Conservation (phyloP, 1,140 invertebrate species). For the Asbolus verrucosus region DNA sequence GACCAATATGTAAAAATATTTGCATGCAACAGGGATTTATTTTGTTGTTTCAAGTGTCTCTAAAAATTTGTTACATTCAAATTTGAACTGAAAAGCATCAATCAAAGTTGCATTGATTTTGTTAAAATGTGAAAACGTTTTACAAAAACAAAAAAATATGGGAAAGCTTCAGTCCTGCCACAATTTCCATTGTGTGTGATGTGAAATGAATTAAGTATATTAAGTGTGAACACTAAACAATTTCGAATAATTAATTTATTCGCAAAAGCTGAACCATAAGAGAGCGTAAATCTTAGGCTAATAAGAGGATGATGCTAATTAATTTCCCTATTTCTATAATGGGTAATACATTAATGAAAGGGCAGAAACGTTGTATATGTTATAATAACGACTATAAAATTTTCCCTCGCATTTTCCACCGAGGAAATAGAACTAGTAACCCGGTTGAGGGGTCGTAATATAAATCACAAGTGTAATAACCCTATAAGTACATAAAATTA, state of each 20-base stretch:
- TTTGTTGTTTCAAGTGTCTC: constrained; percentile 6
- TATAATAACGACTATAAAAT: constrained; percentile 6
- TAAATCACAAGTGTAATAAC: constrained; percentile 43
- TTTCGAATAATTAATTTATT: too few relatives aligned
- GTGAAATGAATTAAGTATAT: too few relatives aligned
- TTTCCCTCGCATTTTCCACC: constrained; percentile 1
- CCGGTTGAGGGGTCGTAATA: constrained; percentile 25
- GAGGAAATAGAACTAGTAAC: constrained; percentile 40
- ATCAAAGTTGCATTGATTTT: constrained; percentile 14
- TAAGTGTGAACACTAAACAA: too few relatives aligned
- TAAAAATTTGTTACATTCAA: not conserved
- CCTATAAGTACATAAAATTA: constrained; percentile 47
- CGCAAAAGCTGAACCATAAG: too few relatives aligned
- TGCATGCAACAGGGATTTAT: constrained; percentile 1
- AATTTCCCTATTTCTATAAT: not conserved
- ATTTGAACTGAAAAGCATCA: constrained; percentile 20
- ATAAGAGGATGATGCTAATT: not conserved
- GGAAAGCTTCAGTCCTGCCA: not conserved
- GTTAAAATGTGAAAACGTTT: not conserved
- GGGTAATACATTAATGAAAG: not conserved
- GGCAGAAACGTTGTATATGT: not conserved
- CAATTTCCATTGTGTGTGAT: too few relatives aligned
- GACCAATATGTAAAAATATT: constrained; percentile 9
- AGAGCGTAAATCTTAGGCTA: constrained; percentile 1
- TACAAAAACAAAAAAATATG: not conserved